Conservation (phyloP, 2,113 vertebrate species). For the Ginglymostoma cirratum region DNA sequence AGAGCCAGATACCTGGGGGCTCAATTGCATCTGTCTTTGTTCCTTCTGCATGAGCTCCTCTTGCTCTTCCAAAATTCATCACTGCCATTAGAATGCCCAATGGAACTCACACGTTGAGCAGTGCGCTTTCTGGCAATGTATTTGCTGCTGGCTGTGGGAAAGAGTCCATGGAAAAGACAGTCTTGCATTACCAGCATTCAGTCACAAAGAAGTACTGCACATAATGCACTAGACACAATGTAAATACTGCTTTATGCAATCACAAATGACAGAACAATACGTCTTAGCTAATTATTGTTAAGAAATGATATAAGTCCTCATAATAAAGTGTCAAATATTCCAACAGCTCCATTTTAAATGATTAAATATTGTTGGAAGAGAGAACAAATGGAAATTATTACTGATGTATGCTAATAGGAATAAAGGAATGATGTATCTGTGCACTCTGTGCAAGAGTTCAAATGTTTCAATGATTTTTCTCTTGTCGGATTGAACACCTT, state of each 20-base stretch:
- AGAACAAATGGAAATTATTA: background rate
- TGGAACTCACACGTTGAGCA: background rate
- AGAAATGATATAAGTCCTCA: background rate
- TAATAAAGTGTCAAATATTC: background rate
- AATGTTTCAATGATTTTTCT: background rate
- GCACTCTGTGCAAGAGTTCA: background rate
- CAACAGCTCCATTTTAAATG: background rate
- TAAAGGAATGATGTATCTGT: background rate
- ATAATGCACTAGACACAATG: background rate
- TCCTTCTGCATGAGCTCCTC: background rate
- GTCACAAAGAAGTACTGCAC: background rate
- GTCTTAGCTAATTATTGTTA: background rate
- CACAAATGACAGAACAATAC: background rate
- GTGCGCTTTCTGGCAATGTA: background rate
- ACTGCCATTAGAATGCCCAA: slow-evolving; percentile 11
- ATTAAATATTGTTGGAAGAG: background rate
- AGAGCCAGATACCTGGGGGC: background rate
- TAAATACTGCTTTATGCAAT: background rate
- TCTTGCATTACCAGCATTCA: too few relatives aligned
- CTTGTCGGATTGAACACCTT: too few relatives aligned
- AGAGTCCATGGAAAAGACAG: background rate
- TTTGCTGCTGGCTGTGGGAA: background rate
- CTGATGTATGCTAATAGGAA: background rate
- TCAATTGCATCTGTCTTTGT: background rate
- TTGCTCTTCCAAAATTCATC: background rate